Percentiles rank a stretch among this genome's conserved stretches.
Evolutionary conservation across 2,113 vertebrate genomes (phyloP).

Genomic region (Empidonax traillii): DNA sequence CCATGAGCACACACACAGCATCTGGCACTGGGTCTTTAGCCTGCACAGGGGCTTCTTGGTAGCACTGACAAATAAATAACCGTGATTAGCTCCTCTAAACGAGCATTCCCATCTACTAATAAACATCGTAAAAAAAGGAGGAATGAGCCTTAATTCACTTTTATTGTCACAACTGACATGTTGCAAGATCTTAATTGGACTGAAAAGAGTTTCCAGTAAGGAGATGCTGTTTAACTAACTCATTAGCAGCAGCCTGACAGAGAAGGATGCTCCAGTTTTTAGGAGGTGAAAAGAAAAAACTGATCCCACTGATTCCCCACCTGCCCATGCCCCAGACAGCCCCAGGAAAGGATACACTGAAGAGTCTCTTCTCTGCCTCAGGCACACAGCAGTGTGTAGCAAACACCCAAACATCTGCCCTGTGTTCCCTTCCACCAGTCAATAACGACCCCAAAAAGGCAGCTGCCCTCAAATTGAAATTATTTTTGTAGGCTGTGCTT

Average conservation of each 20-base stretch:
- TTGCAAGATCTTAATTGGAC: conserved; percentile 74
- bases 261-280: conserved; percentile 44
- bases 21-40: not conserved
- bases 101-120: conserved; percentile 71
- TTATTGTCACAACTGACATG: conserved; percentile 73
- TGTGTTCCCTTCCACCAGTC: not conserved
- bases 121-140: conserved; percentile 76
- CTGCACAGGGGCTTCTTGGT: not conserved
- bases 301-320: conserved; percentile 10
- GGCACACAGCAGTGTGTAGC: not conserved
- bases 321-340: not conserved
- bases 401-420: not conserved
- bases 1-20: not conserved
- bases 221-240: conserved; percentile 73
- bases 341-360: not conserved
- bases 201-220: conserved; percentile 76
- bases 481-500: not conserved
- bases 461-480: not conserved
- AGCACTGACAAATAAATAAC: conserved; percentile 41
- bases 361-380: not conserved
- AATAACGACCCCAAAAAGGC: not conserved
- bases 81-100: conserved; percentile 47
- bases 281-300: not conserved
- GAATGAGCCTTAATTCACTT: conserved; percentile 75
- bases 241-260: conserved; percentile 69